Conservation (phyloP, 2,888 invertebrate genomes). For the Mycalesis mineus region DNA sequence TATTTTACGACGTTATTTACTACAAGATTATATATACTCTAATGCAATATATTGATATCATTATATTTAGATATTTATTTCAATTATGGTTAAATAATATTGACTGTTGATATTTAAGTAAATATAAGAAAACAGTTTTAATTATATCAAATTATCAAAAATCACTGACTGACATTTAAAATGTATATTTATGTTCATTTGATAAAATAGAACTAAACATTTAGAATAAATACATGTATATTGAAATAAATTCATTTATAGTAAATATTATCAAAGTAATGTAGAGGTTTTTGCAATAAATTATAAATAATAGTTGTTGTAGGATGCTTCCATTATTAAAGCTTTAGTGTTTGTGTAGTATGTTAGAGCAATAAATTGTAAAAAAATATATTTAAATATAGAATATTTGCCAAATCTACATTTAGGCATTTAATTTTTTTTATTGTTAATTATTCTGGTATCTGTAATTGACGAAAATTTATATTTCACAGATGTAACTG, state of each 20-base stretch:
- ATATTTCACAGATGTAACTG: no score
- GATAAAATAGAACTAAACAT: no score
- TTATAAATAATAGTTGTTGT: slow-evolving; percentile 34
- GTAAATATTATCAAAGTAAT: slow-evolving; percentile 13
- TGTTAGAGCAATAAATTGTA: no score
- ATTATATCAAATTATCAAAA: no score
- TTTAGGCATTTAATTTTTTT: no score
- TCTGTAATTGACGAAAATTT: no score
- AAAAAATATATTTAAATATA: no score
- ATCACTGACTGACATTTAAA: no score
- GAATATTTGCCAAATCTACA: no score
- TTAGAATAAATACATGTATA: neutral
- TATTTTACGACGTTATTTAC: slow-evolving; percentile 55
- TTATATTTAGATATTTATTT: neutral
- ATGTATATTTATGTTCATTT: no score
- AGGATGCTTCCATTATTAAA: slow-evolving; percentile 58
- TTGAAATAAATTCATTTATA: neutral
- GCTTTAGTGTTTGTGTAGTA: slow-evolving; percentile 47
- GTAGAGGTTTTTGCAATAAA: slow-evolving; percentile 4
- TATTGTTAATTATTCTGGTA: no score
- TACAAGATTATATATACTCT: slow-evolving; percentile 6
- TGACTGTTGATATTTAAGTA: neutral
- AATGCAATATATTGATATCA: neutral
- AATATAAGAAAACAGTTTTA: no score
- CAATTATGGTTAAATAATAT: neutral